Evolutionary conservation across 2,113 vertebrate species (phyloP).

Genomic region (Okapia johnstoni): DNA sequence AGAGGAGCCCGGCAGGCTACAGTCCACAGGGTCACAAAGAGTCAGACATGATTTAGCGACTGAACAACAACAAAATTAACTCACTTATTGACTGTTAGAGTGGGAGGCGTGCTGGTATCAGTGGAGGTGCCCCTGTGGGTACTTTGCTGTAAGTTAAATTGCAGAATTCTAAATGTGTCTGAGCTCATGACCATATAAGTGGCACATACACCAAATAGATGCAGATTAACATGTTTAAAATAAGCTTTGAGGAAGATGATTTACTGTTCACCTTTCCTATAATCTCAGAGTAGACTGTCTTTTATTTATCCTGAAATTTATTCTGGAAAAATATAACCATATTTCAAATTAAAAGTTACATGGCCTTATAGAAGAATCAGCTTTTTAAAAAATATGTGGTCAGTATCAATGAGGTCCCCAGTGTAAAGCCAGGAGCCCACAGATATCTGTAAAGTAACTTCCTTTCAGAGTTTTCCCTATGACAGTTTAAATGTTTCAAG

Average conservation of each 20-base stretch:
- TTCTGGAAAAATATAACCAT: background rate
- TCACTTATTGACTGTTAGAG: background rate
- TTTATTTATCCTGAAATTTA: background rate
- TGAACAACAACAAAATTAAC: background rate
- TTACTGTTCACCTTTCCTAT: background rate
- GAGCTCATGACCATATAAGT: background rate
- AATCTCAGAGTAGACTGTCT: background rate
- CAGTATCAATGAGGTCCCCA: background rate
- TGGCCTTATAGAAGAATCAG: background rate
- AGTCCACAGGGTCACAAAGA: background rate
- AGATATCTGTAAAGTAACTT: background rate
- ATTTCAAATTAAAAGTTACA: background rate
- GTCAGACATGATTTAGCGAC: background rate
- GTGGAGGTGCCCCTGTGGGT: background rate
- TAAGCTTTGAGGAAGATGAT: background rate
- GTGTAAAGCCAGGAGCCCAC: background rate
- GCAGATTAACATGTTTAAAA: background rate
- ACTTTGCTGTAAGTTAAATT: background rate
- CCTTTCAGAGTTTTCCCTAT: constrained; percentile 10
- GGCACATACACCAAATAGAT: background rate
- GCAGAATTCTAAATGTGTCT: background rate
- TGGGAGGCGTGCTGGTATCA: background rate
- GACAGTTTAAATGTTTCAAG: constrained; percentile 44
- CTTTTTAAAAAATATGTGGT: background rate
- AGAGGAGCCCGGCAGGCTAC: background rate